phyloP scores from a whole-genome alignment of 2,797 vertebrate species.

The Threskiornis aethiopicus region DNA sequence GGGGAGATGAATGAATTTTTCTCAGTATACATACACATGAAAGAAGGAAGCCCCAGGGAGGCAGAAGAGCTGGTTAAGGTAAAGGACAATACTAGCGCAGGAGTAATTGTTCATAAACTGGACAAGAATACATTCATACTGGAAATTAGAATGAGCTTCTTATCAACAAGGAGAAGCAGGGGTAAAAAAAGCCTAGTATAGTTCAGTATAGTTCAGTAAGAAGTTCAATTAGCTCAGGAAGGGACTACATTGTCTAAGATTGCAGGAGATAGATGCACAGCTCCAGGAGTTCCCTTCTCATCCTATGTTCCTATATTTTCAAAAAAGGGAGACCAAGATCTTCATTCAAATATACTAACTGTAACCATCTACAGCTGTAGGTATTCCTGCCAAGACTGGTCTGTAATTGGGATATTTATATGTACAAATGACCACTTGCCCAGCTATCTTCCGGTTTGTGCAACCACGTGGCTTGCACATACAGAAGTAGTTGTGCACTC shows the following conservation, averaged over 20 bases:
- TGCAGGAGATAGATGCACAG: neutral
- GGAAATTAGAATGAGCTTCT: neutral
- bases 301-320: neutral
- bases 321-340: neutral
- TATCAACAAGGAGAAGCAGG: neutral
- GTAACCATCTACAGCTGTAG: neutral
- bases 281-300: neutral
- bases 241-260: neutral
- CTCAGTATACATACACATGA: neutral
- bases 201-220: neutral
- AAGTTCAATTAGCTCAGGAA: neutral
- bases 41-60: neutral
- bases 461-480: neutral
- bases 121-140: neutral
- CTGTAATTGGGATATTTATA: slow-evolving; percentile 16
- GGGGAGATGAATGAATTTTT: neutral
- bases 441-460: neutral
- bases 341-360: neutral
- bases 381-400: neutral
- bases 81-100: neutral
- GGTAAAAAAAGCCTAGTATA: neutral
- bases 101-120: neutral
- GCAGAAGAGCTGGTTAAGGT: neutral
- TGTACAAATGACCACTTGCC: neutral
- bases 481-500: neutral